Evolutionary conservation across 2,888 invertebrate genomes (phyloP), one percentile per base, ranked within the genome.

Genomic region (Maniola hyperantus): DNA sequence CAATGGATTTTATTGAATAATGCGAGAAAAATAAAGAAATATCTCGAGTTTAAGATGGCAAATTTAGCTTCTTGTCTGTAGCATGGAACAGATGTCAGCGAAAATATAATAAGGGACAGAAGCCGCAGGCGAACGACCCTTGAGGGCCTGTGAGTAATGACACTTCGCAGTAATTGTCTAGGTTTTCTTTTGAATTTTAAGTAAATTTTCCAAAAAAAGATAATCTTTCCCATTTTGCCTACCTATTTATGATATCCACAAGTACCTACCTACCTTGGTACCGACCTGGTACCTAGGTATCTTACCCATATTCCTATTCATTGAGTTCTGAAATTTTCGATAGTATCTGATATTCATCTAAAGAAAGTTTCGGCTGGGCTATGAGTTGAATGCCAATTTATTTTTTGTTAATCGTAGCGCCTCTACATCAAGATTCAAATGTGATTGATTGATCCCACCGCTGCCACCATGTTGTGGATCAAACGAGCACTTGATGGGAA

Each of bases 31-130:
- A 33, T 44, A 57, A 18, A 4, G 59, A 63, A 70, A 46, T 54
- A 36, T 62, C 62, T 59, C 46, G 48, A 48, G 20, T 59, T 26
- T 18, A 48, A 51, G 55, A 65, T 26, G 58, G 36, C 46, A 68
- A 66, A 68, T 70, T 71, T 66, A 62, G 42, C 60, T 51, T 67
- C 64, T 64, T 67, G 66, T 64, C 69, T 64, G 60, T 57, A 44
- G 57, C 57, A 64, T 67, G 66, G 64, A 72, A 67, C 67, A 71
- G 75, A 71, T 75, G 79, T 84, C 83, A 84, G 81, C 84, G 72
- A 72, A 82, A 84, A 83, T 75, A 79, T 84, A 85, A 85, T 84
- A 83, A 80, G 77, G 79, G 78, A 74, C 72, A 71, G 70, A 70
- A 72, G 73, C 76, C 74, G 70, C 74, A 71, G 75, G 74, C 73